A percentile compares a stretch with the other conserved stretches of the same genome.
phyloP scores from a whole-genome alignment of 1,140 invertebrate genomes.

The Chrysomallon squamiferum region DNA sequence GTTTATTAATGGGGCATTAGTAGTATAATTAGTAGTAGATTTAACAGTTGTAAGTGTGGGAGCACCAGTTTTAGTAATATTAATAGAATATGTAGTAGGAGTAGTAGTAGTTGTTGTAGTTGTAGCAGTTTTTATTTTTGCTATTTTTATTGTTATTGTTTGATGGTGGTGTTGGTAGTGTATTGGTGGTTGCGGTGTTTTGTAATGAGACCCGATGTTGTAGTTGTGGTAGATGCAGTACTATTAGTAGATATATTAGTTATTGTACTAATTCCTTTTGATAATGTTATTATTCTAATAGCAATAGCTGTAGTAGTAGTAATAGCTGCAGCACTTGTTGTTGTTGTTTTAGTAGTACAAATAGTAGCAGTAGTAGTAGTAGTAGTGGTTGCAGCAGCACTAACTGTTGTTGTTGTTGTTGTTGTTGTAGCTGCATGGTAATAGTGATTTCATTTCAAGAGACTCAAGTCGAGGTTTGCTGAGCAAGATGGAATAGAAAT shows the following conservation, averaged over 20 bases:
- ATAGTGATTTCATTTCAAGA: too few species aligned
- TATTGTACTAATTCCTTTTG: background rate
- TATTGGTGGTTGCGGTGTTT: background rate
- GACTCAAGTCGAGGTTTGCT: too few species aligned
- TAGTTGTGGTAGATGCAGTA: background rate
- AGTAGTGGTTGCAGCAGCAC: background rate
- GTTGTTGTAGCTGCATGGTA: background rate
- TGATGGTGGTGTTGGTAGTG: too few species aligned
- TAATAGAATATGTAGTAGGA: too few species aligned
- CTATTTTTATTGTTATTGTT: background rate
- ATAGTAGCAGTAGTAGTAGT: background rate
- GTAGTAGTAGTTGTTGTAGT: too few species aligned
- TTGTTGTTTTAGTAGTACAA: background rate
- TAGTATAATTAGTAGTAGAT: too few species aligned
- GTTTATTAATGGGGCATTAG: too few species aligned
- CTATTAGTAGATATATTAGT: background rate
- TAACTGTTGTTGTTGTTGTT: background rate
- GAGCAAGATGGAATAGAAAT: too few species aligned
- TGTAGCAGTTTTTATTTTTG: too few species aligned
- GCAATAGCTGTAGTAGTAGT: constrained; percentile 3
- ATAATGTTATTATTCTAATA: background rate
- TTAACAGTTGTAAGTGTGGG: too few species aligned
- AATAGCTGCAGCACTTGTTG: background rate
- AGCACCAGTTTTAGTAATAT: too few species aligned
- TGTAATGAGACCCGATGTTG: background rate